Evolutionary conservation across 2,888 invertebrate genomes (phyloP).

Genomic region (Tenthredo amoena): DNA sequence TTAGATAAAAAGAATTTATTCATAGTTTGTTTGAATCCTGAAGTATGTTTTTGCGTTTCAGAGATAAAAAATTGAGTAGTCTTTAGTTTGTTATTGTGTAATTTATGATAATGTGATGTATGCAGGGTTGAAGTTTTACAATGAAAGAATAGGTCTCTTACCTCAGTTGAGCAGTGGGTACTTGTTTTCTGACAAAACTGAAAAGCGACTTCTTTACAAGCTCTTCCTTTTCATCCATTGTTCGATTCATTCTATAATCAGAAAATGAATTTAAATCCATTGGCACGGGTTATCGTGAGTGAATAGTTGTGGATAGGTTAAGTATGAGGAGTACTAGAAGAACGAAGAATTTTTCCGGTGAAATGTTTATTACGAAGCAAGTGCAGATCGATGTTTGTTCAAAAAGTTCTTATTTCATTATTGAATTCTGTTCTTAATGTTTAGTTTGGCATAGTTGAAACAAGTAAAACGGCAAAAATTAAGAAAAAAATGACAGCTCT

Average conservation of each 20-base stretch:
- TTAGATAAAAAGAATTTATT: background rate
- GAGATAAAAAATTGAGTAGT: background rate
- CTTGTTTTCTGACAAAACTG: conserved; percentile 89
- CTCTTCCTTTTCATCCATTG: conserved; percentile 84
- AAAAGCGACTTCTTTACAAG: conserved; percentile 91
- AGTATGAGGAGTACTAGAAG: background rate
- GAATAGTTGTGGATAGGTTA: conserved; percentile 36
- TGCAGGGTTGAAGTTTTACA: background rate
- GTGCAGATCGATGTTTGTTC: background rate
- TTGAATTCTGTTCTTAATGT: background rate
- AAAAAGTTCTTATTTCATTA: background rate
- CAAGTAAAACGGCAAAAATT: conserved; percentile 39
- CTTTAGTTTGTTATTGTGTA: background rate
- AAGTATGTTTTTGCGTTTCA: background rate
- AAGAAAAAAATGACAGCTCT: conserved; percentile 47
- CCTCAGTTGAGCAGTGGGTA: conserved; percentile 89
- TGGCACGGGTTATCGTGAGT: background rate
- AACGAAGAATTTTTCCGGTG: background rate
- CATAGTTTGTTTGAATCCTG: background rate
- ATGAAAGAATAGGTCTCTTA: conserved; percentile 61
- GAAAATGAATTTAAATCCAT: background rate
- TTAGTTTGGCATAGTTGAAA: conserved; percentile 6
- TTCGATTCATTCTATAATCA: conserved; percentile 74
- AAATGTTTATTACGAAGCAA: background rate
- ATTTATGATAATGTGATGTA: background rate